A percentile compares a stretch with the other conserved stretches of the same genome.
phyloP scores from a whole-genome alignment of 2,888 invertebrate species.

The Conchocele bisecta region DNA sequence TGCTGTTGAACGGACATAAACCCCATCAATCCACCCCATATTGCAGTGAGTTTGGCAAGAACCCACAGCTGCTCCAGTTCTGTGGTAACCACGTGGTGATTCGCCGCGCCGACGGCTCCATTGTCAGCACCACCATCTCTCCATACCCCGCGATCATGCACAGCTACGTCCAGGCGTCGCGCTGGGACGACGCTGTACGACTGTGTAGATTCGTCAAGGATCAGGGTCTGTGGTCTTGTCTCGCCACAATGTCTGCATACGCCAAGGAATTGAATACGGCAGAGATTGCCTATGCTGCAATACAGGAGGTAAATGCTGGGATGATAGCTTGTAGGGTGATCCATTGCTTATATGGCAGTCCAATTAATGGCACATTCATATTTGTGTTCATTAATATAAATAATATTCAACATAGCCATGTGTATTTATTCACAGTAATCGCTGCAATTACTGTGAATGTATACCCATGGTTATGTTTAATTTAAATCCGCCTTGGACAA shows the following conservation, averaged over 20 bases:
- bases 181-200: conserved; percentile 89
- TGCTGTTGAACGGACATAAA: no score
- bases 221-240: conserved; percentile 91
- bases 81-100: conserved; percentile 93
- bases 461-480: no score
- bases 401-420: no score
- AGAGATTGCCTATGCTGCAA: conserved; percentile 96
- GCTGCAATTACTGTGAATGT: no score
- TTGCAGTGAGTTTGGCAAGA: conserved; percentile 92
- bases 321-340: no score
- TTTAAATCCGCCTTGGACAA: no score
- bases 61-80: conserved; percentile 91
- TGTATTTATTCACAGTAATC: no score
- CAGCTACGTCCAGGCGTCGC: conserved; percentile 88
- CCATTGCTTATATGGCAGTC: no score
- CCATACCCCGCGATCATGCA: conserved; percentile 87
- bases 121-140: conserved; percentile 89
- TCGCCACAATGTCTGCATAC: conserved; percentile 95
- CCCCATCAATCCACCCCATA: background rate
- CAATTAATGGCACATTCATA: no score
- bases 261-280: conserved; percentile 93
- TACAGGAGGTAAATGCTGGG: conserved; percentile 88
- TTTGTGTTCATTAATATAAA: no score
- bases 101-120: conserved; percentile 94
- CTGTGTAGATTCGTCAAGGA: conserved; percentile 88